phyloP scores from a whole-genome alignment of 2,113 vertebrate species.

The Hippocampus comes region DNA sequence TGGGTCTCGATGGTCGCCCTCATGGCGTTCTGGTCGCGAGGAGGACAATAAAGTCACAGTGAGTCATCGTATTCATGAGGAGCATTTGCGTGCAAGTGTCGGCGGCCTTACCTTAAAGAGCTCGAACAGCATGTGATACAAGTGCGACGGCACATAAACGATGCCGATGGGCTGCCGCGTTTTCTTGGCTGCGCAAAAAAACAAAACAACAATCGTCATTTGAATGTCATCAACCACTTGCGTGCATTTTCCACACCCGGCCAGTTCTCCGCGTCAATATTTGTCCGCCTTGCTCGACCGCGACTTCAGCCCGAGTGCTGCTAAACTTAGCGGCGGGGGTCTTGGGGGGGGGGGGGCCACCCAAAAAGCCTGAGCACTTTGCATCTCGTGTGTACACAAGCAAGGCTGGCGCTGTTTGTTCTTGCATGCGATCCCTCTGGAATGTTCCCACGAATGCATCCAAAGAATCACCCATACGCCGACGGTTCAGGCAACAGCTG shows the following conservation, averaged over 20 bases:
- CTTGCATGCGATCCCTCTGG: neutral
- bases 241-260: constrained; percentile 5
- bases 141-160: constrained; percentile 91
- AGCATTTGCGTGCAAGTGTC: neutral
- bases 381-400: constrained; percentile 1
- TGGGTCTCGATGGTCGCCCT: constrained; percentile 89
- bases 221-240: constrained; percentile 10
- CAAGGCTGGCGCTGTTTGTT: neutral
- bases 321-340: constrained; percentile 43
- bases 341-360: neutral
- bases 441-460: neutral
- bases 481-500: too few relatives aligned
- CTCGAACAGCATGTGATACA: constrained; percentile 96
- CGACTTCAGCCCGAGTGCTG: constrained; percentile 20
- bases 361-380: constrained; percentile 4
- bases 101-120: constrained; percentile 85
- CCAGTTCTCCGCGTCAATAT: constrained; percentile 49
- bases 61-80: too few relatives aligned
- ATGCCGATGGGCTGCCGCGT: constrained; percentile 78
- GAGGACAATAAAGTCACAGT: neutral
- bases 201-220: neutral
- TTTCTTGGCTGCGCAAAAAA: constrained; percentile 65
- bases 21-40: constrained; percentile 84
- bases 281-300: constrained; percentile 15
- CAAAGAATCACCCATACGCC: neutral